These are phyloP conservation scores for Takifugu rubripes DNA, from an alignment of 2,797 vertebrate species.

Conservation along the genomic window DNA sequence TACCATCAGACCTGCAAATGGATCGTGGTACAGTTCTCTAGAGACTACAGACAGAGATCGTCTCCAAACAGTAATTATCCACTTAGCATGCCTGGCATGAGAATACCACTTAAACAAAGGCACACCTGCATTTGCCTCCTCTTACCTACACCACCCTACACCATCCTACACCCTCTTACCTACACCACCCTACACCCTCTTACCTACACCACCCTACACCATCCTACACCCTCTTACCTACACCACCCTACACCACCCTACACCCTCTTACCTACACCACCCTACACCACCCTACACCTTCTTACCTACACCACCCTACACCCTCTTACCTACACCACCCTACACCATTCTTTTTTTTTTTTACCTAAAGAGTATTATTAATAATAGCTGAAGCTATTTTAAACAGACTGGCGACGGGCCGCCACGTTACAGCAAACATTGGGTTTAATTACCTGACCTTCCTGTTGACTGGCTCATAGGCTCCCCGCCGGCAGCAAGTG, in stretches of 20 bases:
- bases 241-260: not conserved
- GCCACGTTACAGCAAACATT: constrained; percentile 42
- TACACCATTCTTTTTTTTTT: constrained; percentile 8
- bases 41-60: constrained; percentile 30
- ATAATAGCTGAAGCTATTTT: constrained; percentile 26
- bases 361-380: constrained; percentile 46
- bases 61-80: constrained; percentile 19
- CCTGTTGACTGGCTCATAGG: constrained; percentile 35
- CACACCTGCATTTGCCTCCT: too few species aligned
- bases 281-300: not conserved
- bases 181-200: constrained; percentile 1
- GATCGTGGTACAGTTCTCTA: too few species aligned
- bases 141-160: constrained; percentile 17
- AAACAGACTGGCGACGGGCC: constrained; percentile 39
- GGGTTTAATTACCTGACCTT: constrained; percentile 74
- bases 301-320: constrained; percentile 2
- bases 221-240: not conserved
- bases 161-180: constrained; percentile 10
- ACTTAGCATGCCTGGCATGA: constrained; percentile 18
- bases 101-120: constrained; percentile 30
- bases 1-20: constrained; percentile 2
- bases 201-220: not conserved
- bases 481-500: constrained; percentile 45
- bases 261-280: constrained; percentile 16
- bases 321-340: constrained; percentile 19